These are phyloP conservation scores for Umimayanthus chanpuru DNA, from an alignment of 92 coral and sea anemone species.

Conservation along the genomic window DNA sequence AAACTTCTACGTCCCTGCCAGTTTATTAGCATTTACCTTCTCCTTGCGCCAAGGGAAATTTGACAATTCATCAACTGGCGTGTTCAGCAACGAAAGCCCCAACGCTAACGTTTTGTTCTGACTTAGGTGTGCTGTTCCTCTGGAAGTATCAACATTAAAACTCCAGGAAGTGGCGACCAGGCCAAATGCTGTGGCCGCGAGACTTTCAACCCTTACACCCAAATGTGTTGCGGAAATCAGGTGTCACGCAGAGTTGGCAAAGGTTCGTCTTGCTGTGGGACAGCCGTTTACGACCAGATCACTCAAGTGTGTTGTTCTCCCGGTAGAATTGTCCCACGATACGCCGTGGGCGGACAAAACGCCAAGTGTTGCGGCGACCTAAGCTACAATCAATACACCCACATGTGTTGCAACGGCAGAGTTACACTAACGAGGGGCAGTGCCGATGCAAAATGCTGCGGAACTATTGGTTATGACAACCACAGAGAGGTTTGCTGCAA, in stretches of 20 bases:
- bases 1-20: no score
- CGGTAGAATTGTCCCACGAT: constrained; percentile 9
- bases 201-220: constrained; percentile 28
- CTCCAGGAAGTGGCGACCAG: constrained; percentile 37
- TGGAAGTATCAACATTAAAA: not conserved
- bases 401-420: constrained; percentile 47
- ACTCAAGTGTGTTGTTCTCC: constrained; percentile 24
- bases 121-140: constrained; percentile 45
- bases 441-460: constrained; percentile 37
- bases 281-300: constrained; percentile 7
- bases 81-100: no score
- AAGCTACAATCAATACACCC: constrained; percentile 31
- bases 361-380: constrained; percentile 44
- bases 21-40: not conserved
- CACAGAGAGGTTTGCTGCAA: constrained; percentile 42
- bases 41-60: not conserved
- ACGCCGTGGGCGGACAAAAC: not conserved
- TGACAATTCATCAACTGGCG: not conserved
- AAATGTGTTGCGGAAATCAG: constrained; percentile 46
- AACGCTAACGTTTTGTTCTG: not conserved
- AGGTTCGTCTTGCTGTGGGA: constrained; percentile 37
- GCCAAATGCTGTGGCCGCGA: constrained; percentile 48
- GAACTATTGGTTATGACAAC: constrained; percentile 20
- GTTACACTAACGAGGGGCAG: constrained; percentile 5
- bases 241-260: constrained; percentile 15